Conservation (phyloP, 64 coral and sea anemone species). For the Orbicella faveolata region DNA sequence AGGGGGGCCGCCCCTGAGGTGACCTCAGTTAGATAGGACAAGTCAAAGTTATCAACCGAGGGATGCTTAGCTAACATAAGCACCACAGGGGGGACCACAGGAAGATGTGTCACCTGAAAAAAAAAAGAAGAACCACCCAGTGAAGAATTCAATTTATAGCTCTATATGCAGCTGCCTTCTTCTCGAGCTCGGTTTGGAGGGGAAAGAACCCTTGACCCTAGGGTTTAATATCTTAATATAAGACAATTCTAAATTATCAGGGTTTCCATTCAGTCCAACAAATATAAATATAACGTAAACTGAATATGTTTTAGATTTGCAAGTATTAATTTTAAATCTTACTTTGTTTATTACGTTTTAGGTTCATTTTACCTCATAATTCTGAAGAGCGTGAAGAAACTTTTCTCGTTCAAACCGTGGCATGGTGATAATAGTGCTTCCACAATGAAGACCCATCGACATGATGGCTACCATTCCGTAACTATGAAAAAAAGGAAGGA, state of each 20-base stretch:
- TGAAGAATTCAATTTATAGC: too few species aligned
- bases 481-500: slow-evolving; percentile 76
- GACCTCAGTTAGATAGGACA: slow-evolving; percentile 56
- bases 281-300: too few species aligned
- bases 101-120: slow-evolving; percentile 68
- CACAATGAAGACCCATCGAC: slow-evolving; percentile 21
- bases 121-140: too few species aligned
- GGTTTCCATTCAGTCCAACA: too few species aligned
- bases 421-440: slow-evolving; percentile 48
- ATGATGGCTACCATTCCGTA: slow-evolving; percentile 58
- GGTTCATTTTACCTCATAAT: slow-evolving; percentile 56
- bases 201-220: too few species aligned
- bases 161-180: too few species aligned
- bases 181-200: too few species aligned
- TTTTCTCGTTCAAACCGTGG: slow-evolving; percentile 57
- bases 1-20: slow-evolving; percentile 50
- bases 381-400: slow-evolving; percentile 40
- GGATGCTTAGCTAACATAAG: slow-evolving; percentile 35
- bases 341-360: not conserved
- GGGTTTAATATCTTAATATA: too few species aligned
- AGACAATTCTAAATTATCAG: too few species aligned
- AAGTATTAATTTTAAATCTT: too few species aligned
- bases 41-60: slow-evolving; percentile 43
- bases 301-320: too few species aligned
- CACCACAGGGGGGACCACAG: slow-evolving; percentile 67